Base-by-base conservation (phyloP, 2,888 invertebrate species). In the Leucophora obtusa region DNA sequence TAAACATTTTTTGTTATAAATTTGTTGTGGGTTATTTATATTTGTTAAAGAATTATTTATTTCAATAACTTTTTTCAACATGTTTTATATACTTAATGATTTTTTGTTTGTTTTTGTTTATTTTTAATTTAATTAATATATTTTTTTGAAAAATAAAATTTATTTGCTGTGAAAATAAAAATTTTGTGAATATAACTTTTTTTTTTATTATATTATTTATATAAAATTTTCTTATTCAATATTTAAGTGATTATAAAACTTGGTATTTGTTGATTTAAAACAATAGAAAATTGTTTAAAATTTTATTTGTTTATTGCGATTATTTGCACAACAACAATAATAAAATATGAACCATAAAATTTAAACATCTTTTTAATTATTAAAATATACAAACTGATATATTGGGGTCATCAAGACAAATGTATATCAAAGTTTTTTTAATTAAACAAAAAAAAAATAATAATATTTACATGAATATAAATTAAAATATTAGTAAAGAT, bases 381-480 rank as follows among this genome's bases (percentile, higher is more conserved):
- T 35, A 10, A 77, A 59, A 77, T 60, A 77, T 66, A 77, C 71
- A 60, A 24, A 60, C 53, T 54, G 35, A 77, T 77, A 59, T 60
- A 66, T 77, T 72, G 59, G 71, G 70, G 77, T 77, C 60, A 71
- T 71, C 35, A 54, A 66, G 66, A 38, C 9, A 54, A 17, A 56
- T 6, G 33, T 54, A 53, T 71, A 59, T 43, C 1, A 8, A 35
- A 53, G 28, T 38, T 33, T 72, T 62, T 50, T 35, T 15, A n/a
- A 24, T 15, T 35, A 58, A 65, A 59, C 15, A 62, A 68, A 6
- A n/a, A 54, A 24, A 24, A 24, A 24, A 5, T 15, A n/a, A n/a
- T n/a, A n/a, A n/a, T n/a, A n/a, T n/a, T n/a, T n/a, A n/a, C 10
- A 24, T 8, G 1, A 62, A 17, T 28, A 47, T 14, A 17, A 47